Percentiles rank a stretch among this genome's conserved stretches.
Evolutionary conservation across 92 coral and sea anemone species (phyloP).

Genomic region (Umimayanthus chanpuru): DNA sequence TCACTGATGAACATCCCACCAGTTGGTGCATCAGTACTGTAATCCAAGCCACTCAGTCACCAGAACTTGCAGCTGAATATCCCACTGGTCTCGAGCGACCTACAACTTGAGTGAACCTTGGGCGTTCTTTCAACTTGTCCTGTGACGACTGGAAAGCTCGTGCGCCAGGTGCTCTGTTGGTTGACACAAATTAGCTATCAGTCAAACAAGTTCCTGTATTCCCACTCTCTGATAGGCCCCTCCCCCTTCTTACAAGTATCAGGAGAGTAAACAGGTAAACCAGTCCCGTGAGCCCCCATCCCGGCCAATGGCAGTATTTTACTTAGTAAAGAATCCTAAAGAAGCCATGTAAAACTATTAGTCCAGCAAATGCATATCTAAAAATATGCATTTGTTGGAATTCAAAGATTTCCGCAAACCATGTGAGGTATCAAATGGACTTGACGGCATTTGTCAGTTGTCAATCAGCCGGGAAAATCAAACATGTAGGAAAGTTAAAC

Average conservation of each 20-base stretch:
- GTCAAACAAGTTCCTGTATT: not conserved
- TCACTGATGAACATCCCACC: not conserved
- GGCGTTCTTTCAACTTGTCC: constrained; percentile 93
- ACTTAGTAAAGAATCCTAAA: no score
- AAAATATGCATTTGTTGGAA: not conserved
- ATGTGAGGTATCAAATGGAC: no score
- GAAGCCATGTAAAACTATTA: not conserved
- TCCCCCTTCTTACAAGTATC: no score
- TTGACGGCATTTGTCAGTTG: no score
- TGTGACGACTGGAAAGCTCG: constrained; percentile 75
- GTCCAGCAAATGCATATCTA: not conserved
- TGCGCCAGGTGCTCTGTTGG: constrained; percentile 79
- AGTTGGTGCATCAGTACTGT: not conserved
- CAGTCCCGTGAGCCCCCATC: no score
- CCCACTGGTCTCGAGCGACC: constrained; percentile 93
- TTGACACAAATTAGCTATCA: not conserved
- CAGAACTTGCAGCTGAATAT: constrained; percentile 45
- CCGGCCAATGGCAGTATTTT: no score
- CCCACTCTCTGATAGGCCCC: no score
- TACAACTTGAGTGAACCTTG: constrained; percentile 91
- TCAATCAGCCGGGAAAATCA: no score
- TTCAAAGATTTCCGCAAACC: no score
- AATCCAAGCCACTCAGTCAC: constrained; percentile 21
- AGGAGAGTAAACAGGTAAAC: no score
- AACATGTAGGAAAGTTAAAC: no score